These are phyloP conservation scores for Brachionus angularis DNA, from an alignment of 1,140 invertebrate genomes.

Conservation along the genomic window DNA sequence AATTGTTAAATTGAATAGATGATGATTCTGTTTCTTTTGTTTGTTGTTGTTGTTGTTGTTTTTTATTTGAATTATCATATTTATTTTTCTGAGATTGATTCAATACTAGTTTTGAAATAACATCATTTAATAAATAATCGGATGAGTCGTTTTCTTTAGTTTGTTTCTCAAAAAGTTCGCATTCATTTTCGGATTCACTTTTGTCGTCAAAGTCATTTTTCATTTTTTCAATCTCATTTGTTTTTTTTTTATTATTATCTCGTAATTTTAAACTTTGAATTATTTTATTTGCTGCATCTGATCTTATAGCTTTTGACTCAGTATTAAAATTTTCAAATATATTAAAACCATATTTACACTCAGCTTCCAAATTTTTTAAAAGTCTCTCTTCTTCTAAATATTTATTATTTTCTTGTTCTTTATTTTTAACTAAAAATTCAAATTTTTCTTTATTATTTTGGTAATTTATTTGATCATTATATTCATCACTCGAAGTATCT, in stretches of 20 bases:
- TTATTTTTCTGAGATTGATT: too few species aligned
- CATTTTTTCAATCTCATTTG: background rate
- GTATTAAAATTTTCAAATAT: background rate
- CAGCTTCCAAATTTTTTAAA: background rate
- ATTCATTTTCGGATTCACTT: background rate
- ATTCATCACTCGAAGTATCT: slow-evolving; percentile 8
- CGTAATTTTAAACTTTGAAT: background rate
- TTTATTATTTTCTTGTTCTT: slow-evolving; percentile 2
- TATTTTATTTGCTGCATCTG: background rate
- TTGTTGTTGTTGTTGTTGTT: slow-evolving; percentile 9
- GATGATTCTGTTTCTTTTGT: background rate
- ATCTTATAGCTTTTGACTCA: background rate
- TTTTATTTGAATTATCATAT: too few species aligned
- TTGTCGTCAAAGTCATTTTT: slow-evolving; percentile 8
- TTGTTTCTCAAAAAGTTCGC: background rate
- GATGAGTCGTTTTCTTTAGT: background rate
- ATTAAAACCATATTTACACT: slow-evolving; percentile 10
- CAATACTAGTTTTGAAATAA: background rate
- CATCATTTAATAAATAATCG: background rate
- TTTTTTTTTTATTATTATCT: background rate
- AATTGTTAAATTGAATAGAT: slow-evolving; percentile 29
- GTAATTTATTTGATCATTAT: slow-evolving; percentile 19
- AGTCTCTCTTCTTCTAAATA: slow-evolving; percentile 15
- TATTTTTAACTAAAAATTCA: background rate
- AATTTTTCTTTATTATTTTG: background rate